Conservation (phyloP, 2,888 invertebrate genomes). For the Agelastica alni region DNA sequence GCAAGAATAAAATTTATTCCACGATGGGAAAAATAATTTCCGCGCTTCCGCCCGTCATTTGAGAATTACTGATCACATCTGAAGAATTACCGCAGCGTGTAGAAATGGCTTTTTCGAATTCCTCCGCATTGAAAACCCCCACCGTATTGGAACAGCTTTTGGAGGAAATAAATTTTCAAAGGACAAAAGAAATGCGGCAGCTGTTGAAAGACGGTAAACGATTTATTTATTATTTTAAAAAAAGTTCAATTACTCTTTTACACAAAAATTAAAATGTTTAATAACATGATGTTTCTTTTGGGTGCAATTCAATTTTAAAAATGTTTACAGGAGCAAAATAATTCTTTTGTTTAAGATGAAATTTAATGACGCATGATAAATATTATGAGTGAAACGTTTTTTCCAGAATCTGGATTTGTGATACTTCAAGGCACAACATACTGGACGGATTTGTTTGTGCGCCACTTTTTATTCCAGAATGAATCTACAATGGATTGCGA, state of each 20-base stretch:
- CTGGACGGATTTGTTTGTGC: constrained; percentile 94
- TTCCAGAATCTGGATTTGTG: constrained; percentile 87
- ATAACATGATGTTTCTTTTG: too few relatives aligned
- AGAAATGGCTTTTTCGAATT: constrained; percentile 54
- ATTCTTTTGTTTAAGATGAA: too few relatives aligned
- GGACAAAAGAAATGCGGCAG: constrained; percentile 89
- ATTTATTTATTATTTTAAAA: neutral
- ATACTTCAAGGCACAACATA: constrained; percentile 91
- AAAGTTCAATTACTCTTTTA: too few relatives aligned
- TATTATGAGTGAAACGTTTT: too few relatives aligned
- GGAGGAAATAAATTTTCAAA: constrained; percentile 90
- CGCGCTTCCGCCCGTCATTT: constrained; percentile 1
- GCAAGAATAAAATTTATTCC: too few relatives aligned
- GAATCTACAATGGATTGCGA: constrained; percentile 90
- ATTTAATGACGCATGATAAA: too few relatives aligned
- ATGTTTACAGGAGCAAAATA: too few relatives aligned
- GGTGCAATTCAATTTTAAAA: too few relatives aligned
- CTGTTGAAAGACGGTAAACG: constrained; percentile 79
- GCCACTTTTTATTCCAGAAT: constrained; percentile 90
- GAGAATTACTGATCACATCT: too few relatives aligned
- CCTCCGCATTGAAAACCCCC: constrained; percentile 58
- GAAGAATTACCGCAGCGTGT: too few relatives aligned
- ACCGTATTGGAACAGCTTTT: constrained; percentile 83
- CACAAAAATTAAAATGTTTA: too few relatives aligned
- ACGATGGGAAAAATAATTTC: constrained; percentile 11